phyloP scores from a whole-genome alignment of 1,140 invertebrate species.

The Cydia fagiglandana region DNA sequence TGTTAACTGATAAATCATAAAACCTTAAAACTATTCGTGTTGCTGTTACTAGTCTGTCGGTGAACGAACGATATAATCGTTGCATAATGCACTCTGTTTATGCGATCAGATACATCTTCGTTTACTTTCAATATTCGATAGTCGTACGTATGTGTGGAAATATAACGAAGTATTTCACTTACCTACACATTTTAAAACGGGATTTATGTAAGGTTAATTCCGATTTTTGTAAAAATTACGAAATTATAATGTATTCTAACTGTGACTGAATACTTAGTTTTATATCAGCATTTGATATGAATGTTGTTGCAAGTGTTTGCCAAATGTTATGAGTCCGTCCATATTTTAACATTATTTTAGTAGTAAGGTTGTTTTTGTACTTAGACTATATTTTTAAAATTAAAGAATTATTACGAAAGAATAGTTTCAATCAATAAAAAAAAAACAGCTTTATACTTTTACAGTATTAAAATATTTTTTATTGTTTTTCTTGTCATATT shows the following conservation, averaged over 20 bases:
- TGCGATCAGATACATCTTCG: background rate
- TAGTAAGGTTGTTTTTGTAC: slow-evolving; percentile 2
- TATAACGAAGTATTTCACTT: no score
- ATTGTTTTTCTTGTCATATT: background rate
- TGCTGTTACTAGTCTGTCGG: background rate
- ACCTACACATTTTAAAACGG: no score
- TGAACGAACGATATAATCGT: background rate
- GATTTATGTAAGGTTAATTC: no score
- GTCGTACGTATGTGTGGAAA: no score
- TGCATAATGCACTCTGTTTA: background rate
- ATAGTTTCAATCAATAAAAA: background rate
- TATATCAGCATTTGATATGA: background rate
- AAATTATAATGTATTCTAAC: no score
- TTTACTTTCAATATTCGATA: no score
- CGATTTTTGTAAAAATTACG: no score
- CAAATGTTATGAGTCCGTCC: slow-evolving; percentile 20
- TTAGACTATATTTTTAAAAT: background rate
- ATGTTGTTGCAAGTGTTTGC: background rate
- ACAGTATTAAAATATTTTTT: background rate
- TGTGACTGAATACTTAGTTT: no score
- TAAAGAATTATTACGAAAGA: background rate
- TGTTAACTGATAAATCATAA: background rate
- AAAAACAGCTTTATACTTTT: background rate
- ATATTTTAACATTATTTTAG: slow-evolving; percentile 18
- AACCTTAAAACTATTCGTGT: background rate